Base-by-base conservation (phyloP, 2,888 invertebrate genomes). In the Microdon myrmicae region DNA sequence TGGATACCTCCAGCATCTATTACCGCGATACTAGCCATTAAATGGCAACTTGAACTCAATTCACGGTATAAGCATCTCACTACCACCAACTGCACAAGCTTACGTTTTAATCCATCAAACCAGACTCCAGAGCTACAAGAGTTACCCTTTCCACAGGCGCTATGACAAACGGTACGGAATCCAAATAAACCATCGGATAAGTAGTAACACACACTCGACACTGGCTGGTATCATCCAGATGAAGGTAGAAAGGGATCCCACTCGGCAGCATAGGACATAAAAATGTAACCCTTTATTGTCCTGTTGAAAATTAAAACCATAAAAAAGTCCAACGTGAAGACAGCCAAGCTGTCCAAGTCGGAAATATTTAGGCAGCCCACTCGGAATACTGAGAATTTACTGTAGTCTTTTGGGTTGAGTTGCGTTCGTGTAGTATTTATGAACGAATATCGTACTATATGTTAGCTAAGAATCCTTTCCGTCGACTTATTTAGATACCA, bases 271-370 rank as follows among this genome's bases (percentile, higher is more conserved):
- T n/a, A 22, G 29, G 25, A 51, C 51, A 47, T 47, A 51, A 64
- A 60, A 60, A 32, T 34, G 32, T 35, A 61, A 45, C 51, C 56
- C 56, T 64, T 64, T 56, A 64, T 51, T 64, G 64, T 51, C 47
- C 58, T 53, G 64, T 58, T 64, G 58, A 64, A 64, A 64, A 64
- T 64, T 64, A 58, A 64, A 58, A 64, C 47, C 58, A 64, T 64
- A 64, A 64, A 58, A 64, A 39, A 43, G 45, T 53, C 58, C 51
- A 34, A 31, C 41, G 20, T 35, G 19, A 25, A 35, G 14, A 16
- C 19, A 22, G 26, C 29, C 39, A 26, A 29, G 29, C n/a, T 4
- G 12, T 35, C 4, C 1, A 9, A 8, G 26, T 16, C 9, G 10
- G 13, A 9, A n/a, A 9, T 13, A 4, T 37, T 22, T 19, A 9